Evolutionary conservation across 1,140 invertebrate species (phyloP).

Genomic region (Panulirus ornatus): DNA sequence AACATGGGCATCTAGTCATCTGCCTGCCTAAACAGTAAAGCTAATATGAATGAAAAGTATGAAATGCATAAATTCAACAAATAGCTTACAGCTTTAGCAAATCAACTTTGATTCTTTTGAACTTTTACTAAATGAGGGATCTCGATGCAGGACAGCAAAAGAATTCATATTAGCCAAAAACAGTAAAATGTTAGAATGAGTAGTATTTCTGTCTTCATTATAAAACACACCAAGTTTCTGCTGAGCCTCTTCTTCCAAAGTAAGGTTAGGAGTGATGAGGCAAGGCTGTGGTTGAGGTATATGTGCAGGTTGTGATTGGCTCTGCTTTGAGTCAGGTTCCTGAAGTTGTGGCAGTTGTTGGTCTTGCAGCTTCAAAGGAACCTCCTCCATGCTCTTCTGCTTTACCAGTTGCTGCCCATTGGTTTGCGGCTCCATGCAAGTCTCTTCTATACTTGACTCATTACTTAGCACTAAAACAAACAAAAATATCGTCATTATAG

Average conservation of each 20-base stretch:
- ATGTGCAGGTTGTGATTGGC: constrained; percentile 40
- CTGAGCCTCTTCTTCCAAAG: constrained; percentile 61
- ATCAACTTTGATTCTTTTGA: too few species aligned
- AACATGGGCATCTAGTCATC: too few species aligned
- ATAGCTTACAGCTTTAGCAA: too few species aligned
- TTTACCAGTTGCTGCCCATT: constrained; percentile 64
- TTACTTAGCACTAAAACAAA: constrained; percentile 62
- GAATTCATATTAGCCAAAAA: not conserved
- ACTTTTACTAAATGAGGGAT: not conserved
- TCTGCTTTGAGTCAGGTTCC: constrained; percentile 33
- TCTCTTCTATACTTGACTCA: constrained; percentile 72
- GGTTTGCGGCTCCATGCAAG: constrained; percentile 48
- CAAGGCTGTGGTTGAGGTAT: constrained; percentile 42
- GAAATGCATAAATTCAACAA: too few species aligned
- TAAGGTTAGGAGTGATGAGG: constrained; percentile 61
- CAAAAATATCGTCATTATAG: too few species aligned
- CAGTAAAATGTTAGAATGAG: not conserved
- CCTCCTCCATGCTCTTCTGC: constrained; percentile 49
- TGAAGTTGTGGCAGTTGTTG: constrained; percentile 35
- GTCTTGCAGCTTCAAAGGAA: constrained; percentile 4
- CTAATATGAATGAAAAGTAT: too few species aligned
- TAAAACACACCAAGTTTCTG: constrained; percentile 63
- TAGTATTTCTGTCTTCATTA: not conserved
- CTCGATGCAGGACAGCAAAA: not conserved
- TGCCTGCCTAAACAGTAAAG: too few species aligned